Base-by-base conservation (phyloP, 2,797 vertebrate species). In the Gallinago solitaria region DNA sequence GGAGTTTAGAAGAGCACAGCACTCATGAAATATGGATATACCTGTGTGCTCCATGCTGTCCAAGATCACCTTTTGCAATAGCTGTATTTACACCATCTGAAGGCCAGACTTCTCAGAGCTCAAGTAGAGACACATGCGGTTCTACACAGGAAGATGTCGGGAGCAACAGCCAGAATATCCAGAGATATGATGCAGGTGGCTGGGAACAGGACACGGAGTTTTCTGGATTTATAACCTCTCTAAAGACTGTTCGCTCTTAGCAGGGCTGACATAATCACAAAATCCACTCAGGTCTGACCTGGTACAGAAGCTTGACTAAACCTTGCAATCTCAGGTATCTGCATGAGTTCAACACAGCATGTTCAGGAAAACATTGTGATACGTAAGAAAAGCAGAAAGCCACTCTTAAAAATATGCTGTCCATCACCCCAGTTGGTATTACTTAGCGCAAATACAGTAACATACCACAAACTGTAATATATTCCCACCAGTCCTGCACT, bases 1-100 rank as follows among this genome's bases (percentile, higher is more conserved):
- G 0, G 2, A 89, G 23, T 57, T 53, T 39, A 69, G n/a, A 85
- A 86, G 33, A 92, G 5, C n/a, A 69, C 0, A 0, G 11, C 32
- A 12, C 18, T 32, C 30, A 23, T 7, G 20, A 81, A 78, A 60
- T 11, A 35, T 17, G 12, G 33, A 33, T 37, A 41, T 24, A 30
- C 6, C 47, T 39, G 8, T 73, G 17, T 37, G 30, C 8, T 68
- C 23, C 15, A 5, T 37, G 12, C 37, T 51, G 16, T 39, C 37
- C 56, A 59, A 50, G 47, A 54, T 35, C 33, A 27, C 8, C 48
- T 68, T 65, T 86, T 37, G 33, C 65, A 41, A 7, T 5, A 73
- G 23, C 8, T 80, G 37, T 37, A 59, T 37, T 47, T 37, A 54
- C 11, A 71, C 6, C 8, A 59, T 19, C 48, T 65, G 50, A 92